Evolutionary conservation across 1,140 invertebrate species (phyloP).

Genomic region (Drosophila kohkoa): DNA sequence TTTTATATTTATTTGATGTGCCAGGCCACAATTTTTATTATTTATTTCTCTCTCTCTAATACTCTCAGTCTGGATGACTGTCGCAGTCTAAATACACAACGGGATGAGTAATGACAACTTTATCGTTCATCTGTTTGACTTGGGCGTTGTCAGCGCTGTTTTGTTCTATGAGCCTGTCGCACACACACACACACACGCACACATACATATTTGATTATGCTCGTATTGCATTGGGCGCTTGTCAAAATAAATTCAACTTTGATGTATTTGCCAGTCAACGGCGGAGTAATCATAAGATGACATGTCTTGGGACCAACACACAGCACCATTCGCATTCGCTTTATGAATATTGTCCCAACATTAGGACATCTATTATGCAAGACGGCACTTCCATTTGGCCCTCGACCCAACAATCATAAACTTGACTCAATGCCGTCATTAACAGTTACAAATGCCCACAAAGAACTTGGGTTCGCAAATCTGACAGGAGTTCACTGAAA

Average conservation of each 20-base stretch:
- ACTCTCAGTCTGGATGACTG: neutral
- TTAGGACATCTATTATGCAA: conserved; percentile 48
- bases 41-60: conserved; percentile 22
- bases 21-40: conserved; percentile 9
- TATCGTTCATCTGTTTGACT: conserved; percentile 51
- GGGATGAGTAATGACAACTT: conserved; percentile 60
- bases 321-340: neutral
- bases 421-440: conserved; percentile 50
- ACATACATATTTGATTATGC: conserved; percentile 41
- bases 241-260: conserved; percentile 49
- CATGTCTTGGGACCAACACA: conserved; percentile 19
- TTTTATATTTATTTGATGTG: conserved; percentile 15
- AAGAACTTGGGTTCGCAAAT: neutral
- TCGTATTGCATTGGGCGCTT: conserved; percentile 27
- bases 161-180: conserved; percentile 16
- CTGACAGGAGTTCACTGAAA: neutral
- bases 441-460: conserved; percentile 41
- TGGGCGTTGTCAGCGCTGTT: conserved; percentile 30
- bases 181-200: neutral
- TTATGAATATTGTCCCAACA: conserved; percentile 51
- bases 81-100: conserved; percentile 36
- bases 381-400: conserved; percentile 14
- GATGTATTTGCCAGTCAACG: conserved; percentile 38
- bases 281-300: conserved; percentile 18
- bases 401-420: conserved; percentile 28